A percentile compares a stretch with the other conserved stretches of the same genome.
These are phyloP conservation scores for Propithecus perrieri DNA, from an alignment of 2,797 vertebrate species.

Conservation along the genomic window DNA sequence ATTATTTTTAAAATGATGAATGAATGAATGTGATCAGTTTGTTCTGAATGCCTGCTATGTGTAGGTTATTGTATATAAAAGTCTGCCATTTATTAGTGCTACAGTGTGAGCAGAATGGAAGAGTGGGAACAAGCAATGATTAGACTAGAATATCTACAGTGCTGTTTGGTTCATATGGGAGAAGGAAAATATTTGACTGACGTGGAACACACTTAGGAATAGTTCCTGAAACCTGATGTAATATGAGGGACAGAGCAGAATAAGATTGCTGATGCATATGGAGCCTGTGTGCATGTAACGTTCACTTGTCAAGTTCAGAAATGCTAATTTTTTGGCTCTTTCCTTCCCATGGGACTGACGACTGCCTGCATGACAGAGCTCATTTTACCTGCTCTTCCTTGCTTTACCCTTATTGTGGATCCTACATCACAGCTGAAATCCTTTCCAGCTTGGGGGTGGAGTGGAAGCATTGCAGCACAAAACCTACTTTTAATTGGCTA, in stretches of 20 bases:
- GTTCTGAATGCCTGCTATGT: not conserved
- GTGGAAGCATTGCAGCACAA: not conserved
- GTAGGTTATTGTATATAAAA: slow-evolving; percentile 1
- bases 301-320: slow-evolving; percentile 55
- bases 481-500: slow-evolving; percentile 34
- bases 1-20: slow-evolving; percentile 15
- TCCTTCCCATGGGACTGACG: not conserved
- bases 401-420: not conserved
- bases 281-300: not conserved
- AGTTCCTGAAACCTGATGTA: not conserved
- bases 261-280: not conserved
- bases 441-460: slow-evolving; percentile 11
- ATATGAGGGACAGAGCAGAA: not conserved
- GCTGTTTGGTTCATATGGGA: not conserved
- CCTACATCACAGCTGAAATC: not conserved
- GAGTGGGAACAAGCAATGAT: not conserved
- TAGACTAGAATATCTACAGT: slow-evolving; percentile 13
- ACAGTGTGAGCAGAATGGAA: slow-evolving; percentile 11
- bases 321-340: slow-evolving; percentile 64
- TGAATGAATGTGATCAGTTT: not conserved
- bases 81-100: not conserved
- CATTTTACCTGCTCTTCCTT: not conserved
- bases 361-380: slow-evolving; percentile 37
- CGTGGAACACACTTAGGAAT: not conserved
- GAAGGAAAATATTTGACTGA: slow-evolving; percentile 52